Evolutionary conservation across 64 coral and sea anemone species (phyloP), one percentile per base, ranked within the genome.

Genomic region (Porites lutea): DNA sequence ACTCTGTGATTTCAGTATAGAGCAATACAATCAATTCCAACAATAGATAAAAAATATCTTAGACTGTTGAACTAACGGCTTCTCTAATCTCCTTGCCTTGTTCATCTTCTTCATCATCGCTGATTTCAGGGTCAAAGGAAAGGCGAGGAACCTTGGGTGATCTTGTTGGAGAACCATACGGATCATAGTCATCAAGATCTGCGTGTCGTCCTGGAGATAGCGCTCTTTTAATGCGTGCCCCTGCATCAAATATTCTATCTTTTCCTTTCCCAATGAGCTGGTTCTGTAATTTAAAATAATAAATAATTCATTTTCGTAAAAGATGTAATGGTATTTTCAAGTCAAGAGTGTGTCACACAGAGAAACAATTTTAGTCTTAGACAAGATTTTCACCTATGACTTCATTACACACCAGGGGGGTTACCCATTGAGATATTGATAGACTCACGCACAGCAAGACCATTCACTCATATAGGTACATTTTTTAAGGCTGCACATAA

Each of bases 221-320:
- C 0, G 82, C 90, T 5, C 59, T 83, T 48, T 87, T 77, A 6
- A 89, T 77, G 14, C 70, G 72, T 47, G 70, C 88, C n/a, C 88
- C 88, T 77, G 75, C 90, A n/a, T 80, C 81, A 11, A 71, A 72
- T 18, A 92, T 92, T 18, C 53, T 86, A 72, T 92, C 90, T 16
- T 87, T 92, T 11, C 90, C 90, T 65, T 67, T 92, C 6, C 81
- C 82, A 69, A 92, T 65, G 18, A 92, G 72, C 50, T 75, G 90
- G 69, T 92, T 75, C 90, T 92, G 22, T 14, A 23, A 21, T 53
- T 4, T 11, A 5, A 53, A 21, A 73, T 0, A 50, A 61, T 4
- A 74, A 37, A 72, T n/a, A 72, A 14, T 4, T 2, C 6, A 72
- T 15, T 72, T 72, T n/a, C 2, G 2, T n/a, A 18, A 22, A 72